Evolutionary conservation across 2,113 vertebrate genomes (phyloP).

Genomic region (Ginglymostoma cirratum): DNA sequence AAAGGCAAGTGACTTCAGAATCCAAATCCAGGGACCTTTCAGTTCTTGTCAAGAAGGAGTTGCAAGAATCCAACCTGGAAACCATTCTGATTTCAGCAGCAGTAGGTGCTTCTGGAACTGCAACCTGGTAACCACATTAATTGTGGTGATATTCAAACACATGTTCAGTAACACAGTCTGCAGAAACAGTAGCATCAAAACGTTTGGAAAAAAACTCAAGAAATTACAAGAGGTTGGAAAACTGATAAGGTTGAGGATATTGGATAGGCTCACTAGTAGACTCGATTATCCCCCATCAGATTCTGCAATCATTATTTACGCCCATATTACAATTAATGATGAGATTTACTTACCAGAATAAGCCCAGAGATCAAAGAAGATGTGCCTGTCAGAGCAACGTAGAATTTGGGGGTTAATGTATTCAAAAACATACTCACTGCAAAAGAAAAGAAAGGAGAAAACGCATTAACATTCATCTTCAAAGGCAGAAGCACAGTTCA

Average conservation of each 20-base stretch:
- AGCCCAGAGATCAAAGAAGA: slow-evolving; percentile 97
- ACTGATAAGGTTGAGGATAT: not conserved
- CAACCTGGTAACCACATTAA: not conserved
- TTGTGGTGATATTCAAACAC: not conserved
- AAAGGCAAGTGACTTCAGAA: not conserved
- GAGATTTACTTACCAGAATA: slow-evolving; percentile 82
- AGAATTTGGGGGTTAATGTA: slow-evolving; percentile 97
- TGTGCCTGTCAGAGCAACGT: slow-evolving; percentile 93
- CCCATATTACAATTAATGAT: not conserved
- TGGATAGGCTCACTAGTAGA: not conserved
- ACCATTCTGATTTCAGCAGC: not conserved
- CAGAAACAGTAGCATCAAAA: not conserved
- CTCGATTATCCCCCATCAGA: not conserved
- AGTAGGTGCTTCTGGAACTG: not conserved
- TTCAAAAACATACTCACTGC: slow-evolving; percentile 99
- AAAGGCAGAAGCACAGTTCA: not conserved
- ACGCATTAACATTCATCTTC: slow-evolving; percentile 16
- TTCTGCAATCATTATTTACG: not conserved
- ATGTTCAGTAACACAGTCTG: not conserved
- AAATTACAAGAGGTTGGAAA: not conserved
- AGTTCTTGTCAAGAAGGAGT: not conserved
- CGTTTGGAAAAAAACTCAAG: not conserved
- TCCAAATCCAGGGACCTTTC: not conserved
- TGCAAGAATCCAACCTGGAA: not conserved
- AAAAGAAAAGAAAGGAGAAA: slow-evolving; percentile 49